Percentiles rank a stretch among this genome's conserved stretches.
phyloP scores from a whole-genome alignment of 2,888 invertebrate species.

The Acanthosoma haemorrhoidale region DNA sequence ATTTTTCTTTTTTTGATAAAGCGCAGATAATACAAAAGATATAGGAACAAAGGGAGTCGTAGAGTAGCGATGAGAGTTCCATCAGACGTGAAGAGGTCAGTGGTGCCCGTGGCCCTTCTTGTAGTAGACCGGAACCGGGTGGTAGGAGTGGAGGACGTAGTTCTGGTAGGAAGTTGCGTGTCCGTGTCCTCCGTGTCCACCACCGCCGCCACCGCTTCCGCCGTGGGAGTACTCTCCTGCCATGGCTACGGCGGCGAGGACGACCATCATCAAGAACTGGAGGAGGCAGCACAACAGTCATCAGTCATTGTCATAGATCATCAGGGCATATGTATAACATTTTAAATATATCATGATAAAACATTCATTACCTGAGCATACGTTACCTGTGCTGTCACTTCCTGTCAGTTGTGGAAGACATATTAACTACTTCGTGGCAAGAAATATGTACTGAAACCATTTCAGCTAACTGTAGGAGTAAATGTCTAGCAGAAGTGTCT shows the following conservation, averaged over 20 bases:
- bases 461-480: too few relatives aligned
- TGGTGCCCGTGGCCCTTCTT: conserved; percentile 37
- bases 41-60: background rate
- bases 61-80: background rate
- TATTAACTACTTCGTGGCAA: too few relatives aligned
- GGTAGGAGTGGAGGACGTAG: conserved; percentile 40
- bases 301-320: too few relatives aligned
- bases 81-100: background rate
- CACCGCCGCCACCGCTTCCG: conserved; percentile 23
- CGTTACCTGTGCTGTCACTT: too few relatives aligned
- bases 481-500: too few relatives aligned
- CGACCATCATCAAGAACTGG: conserved; percentile 33
- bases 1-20: conserved; percentile 1
- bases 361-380: too few relatives aligned
- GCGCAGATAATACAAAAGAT: background rate
- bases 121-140: conserved; percentile 40
- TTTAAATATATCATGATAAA: too few relatives aligned
- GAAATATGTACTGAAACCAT: too few relatives aligned
- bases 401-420: too few relatives aligned
- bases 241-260: conserved; percentile 31
- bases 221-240: conserved; percentile 30
- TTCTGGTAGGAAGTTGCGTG: conserved; percentile 41
- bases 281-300: background rate
- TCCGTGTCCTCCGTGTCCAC: conserved; percentile 36
- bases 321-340: too few relatives aligned